Evolutionary conservation across 2,113 vertebrate genomes (phyloP).

Genomic region (Corythaeola cristata): DNA sequence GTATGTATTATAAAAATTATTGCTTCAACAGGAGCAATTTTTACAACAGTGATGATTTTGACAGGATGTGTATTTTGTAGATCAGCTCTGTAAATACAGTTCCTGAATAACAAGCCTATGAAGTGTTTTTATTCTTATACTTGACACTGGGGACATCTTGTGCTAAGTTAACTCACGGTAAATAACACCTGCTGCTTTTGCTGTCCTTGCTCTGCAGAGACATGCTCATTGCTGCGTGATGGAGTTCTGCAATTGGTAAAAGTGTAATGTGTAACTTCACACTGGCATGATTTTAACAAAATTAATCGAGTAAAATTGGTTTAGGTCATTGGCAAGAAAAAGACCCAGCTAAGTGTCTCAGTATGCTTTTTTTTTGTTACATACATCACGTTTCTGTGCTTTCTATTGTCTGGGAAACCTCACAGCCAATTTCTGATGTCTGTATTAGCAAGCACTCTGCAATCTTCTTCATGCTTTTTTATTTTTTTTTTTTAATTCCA

Average conservation of each 20-base stretch:
- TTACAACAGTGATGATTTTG: background rate
- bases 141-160: constrained; percentile 24
- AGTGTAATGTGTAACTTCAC: background rate
- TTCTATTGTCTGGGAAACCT: background rate
- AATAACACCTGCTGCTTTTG: background rate
- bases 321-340: background rate
- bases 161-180: background rate
- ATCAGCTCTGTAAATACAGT: background rate
- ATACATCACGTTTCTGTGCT: background rate
- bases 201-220: background rate
- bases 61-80: background rate
- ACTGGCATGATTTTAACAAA: background rate
- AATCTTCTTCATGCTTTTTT: background rate
- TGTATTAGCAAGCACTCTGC: background rate
- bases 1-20: background rate
- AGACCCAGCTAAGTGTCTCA: background rate
- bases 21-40: background rate
- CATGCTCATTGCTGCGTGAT: background rate
- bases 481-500: background rate
- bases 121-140: background rate
- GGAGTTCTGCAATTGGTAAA: background rate
- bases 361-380: background rate
- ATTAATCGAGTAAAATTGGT: background rate
- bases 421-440: background rate
- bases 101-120: background rate